Evolutionary conservation across 2,113 vertebrate genomes (phyloP).

Genomic region (Meriones unguiculatus): DNA sequence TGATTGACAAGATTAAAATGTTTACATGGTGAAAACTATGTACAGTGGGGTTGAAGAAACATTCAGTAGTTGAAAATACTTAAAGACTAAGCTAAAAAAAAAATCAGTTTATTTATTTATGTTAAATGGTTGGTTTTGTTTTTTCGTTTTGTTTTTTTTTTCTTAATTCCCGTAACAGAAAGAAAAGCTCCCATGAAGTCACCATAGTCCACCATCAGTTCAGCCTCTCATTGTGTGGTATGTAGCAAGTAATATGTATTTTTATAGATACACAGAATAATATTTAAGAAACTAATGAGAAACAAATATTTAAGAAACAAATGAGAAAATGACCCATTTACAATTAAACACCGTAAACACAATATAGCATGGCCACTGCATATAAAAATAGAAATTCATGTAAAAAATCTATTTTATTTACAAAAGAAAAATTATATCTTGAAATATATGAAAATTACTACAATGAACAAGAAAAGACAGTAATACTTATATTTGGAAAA

Average conservation of each 20-base stretch:
- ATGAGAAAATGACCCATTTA: conserved; percentile 44
- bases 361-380: neutral
- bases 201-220: neutral
- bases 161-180: neutral
- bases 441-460: neutral
- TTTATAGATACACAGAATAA: neutral
- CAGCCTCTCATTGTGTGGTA: neutral
- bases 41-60: neutral
- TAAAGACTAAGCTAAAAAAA: neutral
- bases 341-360: neutral
- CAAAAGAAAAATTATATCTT: conserved; percentile 44
- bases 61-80: conserved; percentile 40
- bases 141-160: neutral
- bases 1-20: neutral
- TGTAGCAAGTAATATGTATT: neutral
- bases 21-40: neutral
- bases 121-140: conserved; percentile 12
- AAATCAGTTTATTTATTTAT: conserved; percentile 18
- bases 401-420: conserved; percentile 43
- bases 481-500: neutral
- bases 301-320: conserved; percentile 58
- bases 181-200: neutral
- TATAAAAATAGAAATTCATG: conserved; percentile 21
- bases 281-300: conserved; percentile 42
- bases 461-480: conserved; percentile 24